These are phyloP conservation scores for Prosopocoilus inquinatus DNA, from an alignment of 2,888 invertebrate species.

Conservation along the genomic window DNA sequence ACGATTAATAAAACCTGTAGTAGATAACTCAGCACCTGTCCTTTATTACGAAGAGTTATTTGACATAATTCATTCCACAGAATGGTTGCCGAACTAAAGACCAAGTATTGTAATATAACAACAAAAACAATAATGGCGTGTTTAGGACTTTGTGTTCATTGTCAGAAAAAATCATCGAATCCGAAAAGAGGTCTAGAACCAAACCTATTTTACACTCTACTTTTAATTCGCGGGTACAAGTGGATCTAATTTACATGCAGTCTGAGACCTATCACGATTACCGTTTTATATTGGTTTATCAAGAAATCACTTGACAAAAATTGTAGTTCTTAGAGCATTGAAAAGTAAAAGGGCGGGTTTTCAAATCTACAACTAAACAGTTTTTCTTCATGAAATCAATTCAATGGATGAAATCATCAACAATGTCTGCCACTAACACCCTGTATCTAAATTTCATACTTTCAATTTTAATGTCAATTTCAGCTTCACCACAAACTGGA, in stretches of 20 bases:
- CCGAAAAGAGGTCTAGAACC: conserved; percentile 21
- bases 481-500: too few relatives aligned
- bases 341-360: not conserved
- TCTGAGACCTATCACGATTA: conserved; percentile 24
- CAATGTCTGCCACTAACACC: too few relatives aligned
- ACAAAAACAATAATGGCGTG: conserved; percentile 7
- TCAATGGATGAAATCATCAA: too few relatives aligned
- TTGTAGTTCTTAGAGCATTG: not conserved
- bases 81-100: conserved; percentile 12
- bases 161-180: conserved; percentile 1
- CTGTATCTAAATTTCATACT: too few relatives aligned
- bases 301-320: not conserved
- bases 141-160: not conserved
- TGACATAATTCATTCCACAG: conserved; percentile 10
- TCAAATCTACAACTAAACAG: too few relatives aligned
- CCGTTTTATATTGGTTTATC: conserved; percentile 22
- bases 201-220: conserved; percentile 20
- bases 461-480: too few relatives aligned
- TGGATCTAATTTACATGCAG: conserved; percentile 43
- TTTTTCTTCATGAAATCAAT: too few relatives aligned
- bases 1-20: not conserved
- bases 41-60: conserved; percentile 7
- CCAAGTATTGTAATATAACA: conserved; percentile 12
- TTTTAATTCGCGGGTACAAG: conserved; percentile 35
- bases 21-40: not conserved